These are phyloP conservation scores for Cherax destructor DNA, from an alignment of 1,140 invertebrate species.

Conservation along the genomic window DNA sequence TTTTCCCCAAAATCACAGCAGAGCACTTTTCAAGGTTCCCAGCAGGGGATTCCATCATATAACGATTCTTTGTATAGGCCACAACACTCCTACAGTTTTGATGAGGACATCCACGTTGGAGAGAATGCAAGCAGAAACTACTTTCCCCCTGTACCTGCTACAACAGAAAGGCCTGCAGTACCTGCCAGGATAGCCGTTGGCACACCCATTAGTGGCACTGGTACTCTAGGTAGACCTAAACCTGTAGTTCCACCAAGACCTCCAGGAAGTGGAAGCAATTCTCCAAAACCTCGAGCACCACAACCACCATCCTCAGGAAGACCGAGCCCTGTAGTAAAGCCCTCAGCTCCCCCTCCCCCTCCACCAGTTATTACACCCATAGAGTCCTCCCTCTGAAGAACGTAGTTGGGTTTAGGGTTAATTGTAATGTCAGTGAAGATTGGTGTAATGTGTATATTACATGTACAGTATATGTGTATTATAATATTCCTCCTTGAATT, in stretches of 20 bases:
- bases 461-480: too few species aligned
- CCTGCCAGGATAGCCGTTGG: constrained; percentile 58
- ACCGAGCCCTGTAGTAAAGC: constrained; percentile 38
- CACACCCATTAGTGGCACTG: constrained; percentile 9
- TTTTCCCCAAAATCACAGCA: not conserved
- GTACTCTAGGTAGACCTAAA: constrained; percentile 56
- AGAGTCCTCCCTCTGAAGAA: constrained; percentile 51
- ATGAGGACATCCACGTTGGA: not conserved
- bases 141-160: constrained; percentile 53
- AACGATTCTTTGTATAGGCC: not conserved
- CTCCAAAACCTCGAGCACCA: constrained; percentile 55
- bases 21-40: not conserved
- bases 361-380: constrained; percentile 57
- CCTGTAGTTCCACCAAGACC: constrained; percentile 58
- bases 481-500: not conserved
- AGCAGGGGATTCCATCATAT: not conserved
- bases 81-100: not conserved
- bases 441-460: not conserved
- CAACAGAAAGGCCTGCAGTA: constrained; percentile 51
- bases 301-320: constrained; percentile 43
- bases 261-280: constrained; percentile 43
- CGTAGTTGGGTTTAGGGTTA: not conserved
- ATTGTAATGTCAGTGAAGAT: not conserved
- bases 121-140: constrained; percentile 24
- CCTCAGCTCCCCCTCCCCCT: constrained; percentile 47